A percentile compares a stretch with the other conserved stretches of the same genome.
Conservation (phyloP, 2,113 vertebrate genomes). For the Melanostigma gelatinosum region DNA sequence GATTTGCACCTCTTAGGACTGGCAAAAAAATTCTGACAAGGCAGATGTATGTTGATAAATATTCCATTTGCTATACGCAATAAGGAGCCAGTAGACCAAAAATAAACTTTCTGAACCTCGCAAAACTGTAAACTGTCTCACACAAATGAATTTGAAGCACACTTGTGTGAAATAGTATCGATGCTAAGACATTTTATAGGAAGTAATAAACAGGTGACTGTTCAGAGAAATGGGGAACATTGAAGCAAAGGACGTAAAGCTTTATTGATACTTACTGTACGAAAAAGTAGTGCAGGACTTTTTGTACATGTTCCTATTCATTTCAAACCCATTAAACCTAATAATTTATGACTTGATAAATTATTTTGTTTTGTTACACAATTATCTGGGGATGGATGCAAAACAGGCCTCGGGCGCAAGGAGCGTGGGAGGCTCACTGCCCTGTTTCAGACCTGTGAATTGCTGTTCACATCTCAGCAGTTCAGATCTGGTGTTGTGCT, state of each 20-base stretch:
- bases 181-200: not conserved
- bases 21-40: not conserved
- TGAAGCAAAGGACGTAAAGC: too few relatives aligned
- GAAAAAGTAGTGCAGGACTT: not conserved
- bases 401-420: not conserved
- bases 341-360: not conserved
- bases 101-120: not conserved
- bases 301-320: not conserved
- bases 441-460: not conserved
- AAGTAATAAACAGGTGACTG: not conserved
- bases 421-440: not conserved
- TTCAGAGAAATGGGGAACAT: not conserved
- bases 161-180: not conserved
- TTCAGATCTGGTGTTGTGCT: conserved; percentile 9
- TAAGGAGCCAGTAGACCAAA: not conserved
- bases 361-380: not conserved
- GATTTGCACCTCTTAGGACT: not conserved
- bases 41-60: not conserved
- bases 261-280: not conserved
- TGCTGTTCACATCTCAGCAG: conserved; percentile 5
- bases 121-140: not conserved
- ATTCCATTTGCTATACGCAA: not conserved
- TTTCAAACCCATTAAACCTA: not conserved
- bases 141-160: not conserved
- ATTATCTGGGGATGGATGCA: not conserved